These are phyloP conservation scores for Euzophera pinguis DNA, from an alignment of 2,888 invertebrate genomes.

Conservation along the genomic window DNA sequence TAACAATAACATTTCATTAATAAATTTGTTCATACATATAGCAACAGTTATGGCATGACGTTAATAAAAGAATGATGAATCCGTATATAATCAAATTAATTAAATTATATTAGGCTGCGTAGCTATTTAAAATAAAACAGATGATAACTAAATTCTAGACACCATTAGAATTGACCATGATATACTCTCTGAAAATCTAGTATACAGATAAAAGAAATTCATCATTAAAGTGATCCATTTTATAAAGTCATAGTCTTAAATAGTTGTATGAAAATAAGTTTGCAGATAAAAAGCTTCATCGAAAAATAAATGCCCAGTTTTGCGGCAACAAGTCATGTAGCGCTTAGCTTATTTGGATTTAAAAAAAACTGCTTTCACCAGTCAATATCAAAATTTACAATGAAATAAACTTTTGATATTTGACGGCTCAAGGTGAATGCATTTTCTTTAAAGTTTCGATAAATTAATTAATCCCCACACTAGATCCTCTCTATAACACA, in stretches of 20 bases:
- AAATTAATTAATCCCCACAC: background rate
- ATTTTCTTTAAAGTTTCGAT: background rate
- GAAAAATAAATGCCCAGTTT: constrained; percentile 34
- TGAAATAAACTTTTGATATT: background rate
- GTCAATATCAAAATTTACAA: background rate
- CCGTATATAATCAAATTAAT: background rate
- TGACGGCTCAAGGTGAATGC: background rate
- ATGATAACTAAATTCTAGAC: constrained; percentile 24
- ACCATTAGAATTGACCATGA: constrained; percentile 42
- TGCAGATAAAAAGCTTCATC: constrained; percentile 29
- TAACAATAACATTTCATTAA: constrained; percentile 9
- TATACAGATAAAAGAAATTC: constrained; percentile 14
- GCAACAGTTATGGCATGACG: constrained; percentile 4
- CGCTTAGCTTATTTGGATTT: constrained; percentile 16
- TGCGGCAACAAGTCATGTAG: constrained; percentile 19
- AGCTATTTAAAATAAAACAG: background rate
- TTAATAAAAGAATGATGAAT: background rate
- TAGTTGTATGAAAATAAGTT: constrained; percentile 25
- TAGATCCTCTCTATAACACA: constrained; percentile 12
- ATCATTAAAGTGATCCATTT: background rate
- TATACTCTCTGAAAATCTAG: constrained; percentile 15
- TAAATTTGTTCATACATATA: constrained; percentile 4
- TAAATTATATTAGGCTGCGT: background rate
- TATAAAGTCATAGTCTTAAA: constrained; percentile 16
- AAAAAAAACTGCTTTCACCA: constrained; percentile 1